Conservation (phyloP, 1,140 invertebrate genomes). For the Frieseomelitta varia region DNA sequence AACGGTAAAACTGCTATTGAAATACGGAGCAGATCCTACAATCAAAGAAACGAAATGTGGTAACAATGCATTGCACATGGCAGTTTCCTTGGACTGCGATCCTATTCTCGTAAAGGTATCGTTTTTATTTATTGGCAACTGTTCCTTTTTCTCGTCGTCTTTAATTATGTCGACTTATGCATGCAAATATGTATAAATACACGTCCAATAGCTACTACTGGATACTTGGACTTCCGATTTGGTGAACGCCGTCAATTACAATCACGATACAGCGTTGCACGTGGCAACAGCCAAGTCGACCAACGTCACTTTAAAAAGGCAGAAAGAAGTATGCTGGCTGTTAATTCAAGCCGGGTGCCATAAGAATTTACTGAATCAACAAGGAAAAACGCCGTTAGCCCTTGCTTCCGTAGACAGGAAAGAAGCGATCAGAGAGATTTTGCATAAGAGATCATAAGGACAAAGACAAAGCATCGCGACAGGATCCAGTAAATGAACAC, state of each 20-base stretch:
- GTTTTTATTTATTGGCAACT: not conserved
- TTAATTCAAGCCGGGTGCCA: constrained; percentile 64
- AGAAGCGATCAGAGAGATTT: constrained; percentile 57
- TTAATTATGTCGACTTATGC: not conserved
- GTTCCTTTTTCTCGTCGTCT: not conserved
- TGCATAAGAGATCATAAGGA: constrained; percentile 54
- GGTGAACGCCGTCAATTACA: constrained; percentile 68
- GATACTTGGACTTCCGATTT: constrained; percentile 37
- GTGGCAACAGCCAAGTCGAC: constrained; percentile 57
- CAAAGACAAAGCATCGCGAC: not conserved
- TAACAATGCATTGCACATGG: constrained; percentile 72
- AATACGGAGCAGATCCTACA: constrained; percentile 68
- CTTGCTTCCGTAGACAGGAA: constrained; percentile 62
- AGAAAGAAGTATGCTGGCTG: constrained; percentile 63
- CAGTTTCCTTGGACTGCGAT: constrained; percentile 66
- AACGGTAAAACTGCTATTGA: constrained; percentile 64
- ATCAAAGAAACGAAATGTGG: constrained; percentile 68
- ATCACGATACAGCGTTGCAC: constrained; percentile 71
- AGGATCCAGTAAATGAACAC: not conserved
- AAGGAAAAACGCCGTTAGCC: constrained; percentile 65
- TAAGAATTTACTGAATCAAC: constrained; percentile 61
- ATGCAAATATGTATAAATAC: not conserved
- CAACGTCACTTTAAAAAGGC: constrained; percentile 56
- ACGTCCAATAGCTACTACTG: constrained; percentile 62
- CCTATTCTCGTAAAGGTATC: constrained; percentile 71